Evolutionary conservation across 2,113 vertebrate species (phyloP), one percentile per base, ranked within the genome.

Genomic region (Heterotilapia buettikoferi): DNA sequence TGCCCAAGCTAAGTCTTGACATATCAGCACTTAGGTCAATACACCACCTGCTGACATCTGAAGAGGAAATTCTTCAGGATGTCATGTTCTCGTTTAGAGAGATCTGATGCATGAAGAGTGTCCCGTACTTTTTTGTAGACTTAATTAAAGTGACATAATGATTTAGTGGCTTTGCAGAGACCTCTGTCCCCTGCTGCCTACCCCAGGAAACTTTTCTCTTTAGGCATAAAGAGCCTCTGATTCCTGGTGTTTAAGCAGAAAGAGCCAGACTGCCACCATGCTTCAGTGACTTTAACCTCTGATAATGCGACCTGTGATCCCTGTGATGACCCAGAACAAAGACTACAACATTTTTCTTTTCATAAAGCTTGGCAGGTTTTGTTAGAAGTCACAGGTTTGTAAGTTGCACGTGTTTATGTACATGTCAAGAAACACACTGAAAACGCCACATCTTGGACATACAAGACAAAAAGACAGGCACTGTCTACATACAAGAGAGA

Each of bases 311-410:
- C 86, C 91, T 86, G 43, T 61, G 66, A 83, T 11, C 88, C 63
- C 14, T 61, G 29, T 21, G 10, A 26, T 85, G 85, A 89, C 68
- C 86, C 43, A 50, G 6, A 43, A 96, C 94, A 95, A 96, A 96
- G 90, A 78, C 45, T 1, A 53, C 13, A 61, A 57, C 82, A 12
- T 93, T 45, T 84, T 68, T 45, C 43, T 54, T 40, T 87, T 91
- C 57, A 88, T 18, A 24, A 47, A 2, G 50, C 2, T n/a, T 82
- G 56, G 33, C n/a, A 86, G 57, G 73, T 80, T 84, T 87, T 87
- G 63, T 63, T 88, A 53, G 24, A 31, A 4, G 80, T 76, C 86
- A 86, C 33, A 84, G 7, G n/a, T 38, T 47, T 81, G 50, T 63
- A 40, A 56, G 9, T 45, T 71, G 21, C 66, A 36, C 11, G 31